phyloP scores from a whole-genome alignment of 2,888 invertebrate genomes.

The Stegophylla sp. region DNA sequence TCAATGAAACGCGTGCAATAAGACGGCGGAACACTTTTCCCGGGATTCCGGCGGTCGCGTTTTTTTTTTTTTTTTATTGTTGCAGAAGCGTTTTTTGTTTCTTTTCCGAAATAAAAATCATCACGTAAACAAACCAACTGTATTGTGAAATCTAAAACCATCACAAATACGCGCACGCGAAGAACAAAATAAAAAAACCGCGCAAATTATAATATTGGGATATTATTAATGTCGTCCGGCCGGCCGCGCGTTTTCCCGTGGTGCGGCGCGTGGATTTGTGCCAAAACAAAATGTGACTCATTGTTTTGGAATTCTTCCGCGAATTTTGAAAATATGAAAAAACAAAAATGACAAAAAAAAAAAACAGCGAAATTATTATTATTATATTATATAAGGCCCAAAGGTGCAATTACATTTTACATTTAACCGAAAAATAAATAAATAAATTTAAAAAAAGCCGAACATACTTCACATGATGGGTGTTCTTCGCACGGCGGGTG shows the following conservation, averaged over 20 bases:
- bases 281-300: conserved; percentile 37
- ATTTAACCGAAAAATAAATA: too few species aligned
- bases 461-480: too few species aligned
- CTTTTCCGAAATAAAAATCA: not conserved
- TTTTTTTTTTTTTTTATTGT: too few species aligned
- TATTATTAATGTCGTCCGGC: not conserved
- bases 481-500: too few species aligned
- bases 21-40: conserved; percentile 14
- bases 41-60: not conserved
- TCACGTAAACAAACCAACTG: not conserved
- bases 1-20: conserved; percentile 3
- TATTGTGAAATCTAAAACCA: not conserved
- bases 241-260: not conserved
- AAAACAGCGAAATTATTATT: not conserved
- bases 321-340: not conserved
- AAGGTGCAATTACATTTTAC: too few species aligned
- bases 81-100: conserved; percentile 11
- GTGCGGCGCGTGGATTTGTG: conserved; percentile 5
- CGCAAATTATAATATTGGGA: not conserved
- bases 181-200: not conserved
- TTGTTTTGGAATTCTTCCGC: conserved; percentile 9
- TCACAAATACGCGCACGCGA: not conserved
- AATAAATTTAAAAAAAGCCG: too few species aligned
- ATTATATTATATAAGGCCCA: too few species aligned
- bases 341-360: not conserved